Percentiles rank a stretch among this genome's conserved stretches.
phyloP scores from a whole-genome alignment of 2,888 invertebrate genomes.

The Pterostichus madidus region DNA sequence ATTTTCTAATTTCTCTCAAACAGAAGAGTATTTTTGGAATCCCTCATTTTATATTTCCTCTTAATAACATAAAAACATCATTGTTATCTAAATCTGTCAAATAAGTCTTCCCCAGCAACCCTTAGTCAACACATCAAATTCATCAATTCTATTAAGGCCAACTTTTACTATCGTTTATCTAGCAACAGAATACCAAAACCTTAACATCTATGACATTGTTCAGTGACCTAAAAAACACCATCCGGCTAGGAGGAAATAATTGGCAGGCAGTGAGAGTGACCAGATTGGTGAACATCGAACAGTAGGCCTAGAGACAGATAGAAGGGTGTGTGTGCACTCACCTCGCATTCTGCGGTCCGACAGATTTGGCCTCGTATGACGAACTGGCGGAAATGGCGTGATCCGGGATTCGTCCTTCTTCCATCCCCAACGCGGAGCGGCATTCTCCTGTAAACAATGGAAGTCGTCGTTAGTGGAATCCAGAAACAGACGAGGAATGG shows the following conservation, averaged over 20 bases:
- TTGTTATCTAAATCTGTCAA: no score
- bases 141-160: neutral
- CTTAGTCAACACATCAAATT: neutral
- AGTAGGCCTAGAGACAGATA: no score
- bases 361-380: constrained; percentile 90
- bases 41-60: no score
- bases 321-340: constrained; percentile 73
- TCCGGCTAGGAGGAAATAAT: constrained; percentile 20
- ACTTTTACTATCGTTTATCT: constrained; percentile 6
- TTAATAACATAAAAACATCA: no score
- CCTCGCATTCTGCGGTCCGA: constrained; percentile 94
- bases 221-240: constrained; percentile 25
- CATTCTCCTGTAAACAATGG: constrained; percentile 81
- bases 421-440: constrained; percentile 90
- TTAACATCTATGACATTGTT: constrained; percentile 17
- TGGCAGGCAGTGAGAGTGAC: neutral
- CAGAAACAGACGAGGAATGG: neutral
- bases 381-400: constrained; percentile 92
- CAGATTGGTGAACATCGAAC: neutral
- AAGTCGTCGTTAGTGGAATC: neutral
- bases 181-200: neutral
- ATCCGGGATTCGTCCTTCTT: constrained; percentile 90
- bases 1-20: no score
- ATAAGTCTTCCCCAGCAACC: no score
- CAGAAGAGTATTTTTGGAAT: no score